A percentile compares a stretch with the other conserved stretches of the same genome.
Evolutionary conservation across 2,888 invertebrate species (phyloP).

Genomic region (Macrosoma leucophasiata): DNA sequence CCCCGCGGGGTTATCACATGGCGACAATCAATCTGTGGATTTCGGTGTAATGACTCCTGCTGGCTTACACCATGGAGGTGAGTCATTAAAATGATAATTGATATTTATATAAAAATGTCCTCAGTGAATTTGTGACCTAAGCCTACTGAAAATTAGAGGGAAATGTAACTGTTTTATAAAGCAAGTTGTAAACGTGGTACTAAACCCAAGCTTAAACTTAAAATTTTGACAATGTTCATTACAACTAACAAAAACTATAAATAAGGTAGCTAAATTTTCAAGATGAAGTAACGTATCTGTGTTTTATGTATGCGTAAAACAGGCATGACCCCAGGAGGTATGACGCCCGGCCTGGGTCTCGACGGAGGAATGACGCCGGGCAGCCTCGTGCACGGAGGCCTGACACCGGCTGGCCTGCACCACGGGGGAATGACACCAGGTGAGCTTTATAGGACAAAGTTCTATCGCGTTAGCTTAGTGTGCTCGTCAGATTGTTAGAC

Average conservation of each 20-base stretch:
- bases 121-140: not conserved
- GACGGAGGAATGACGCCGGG: constrained; percentile 49
- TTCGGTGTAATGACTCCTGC: constrained; percentile 51
- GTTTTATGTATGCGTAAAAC: no score
- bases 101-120: not conserved
- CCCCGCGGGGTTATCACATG: constrained; percentile 34
- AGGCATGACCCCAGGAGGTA: constrained; percentile 40
- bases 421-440: constrained; percentile 57
- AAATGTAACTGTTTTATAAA: no score
- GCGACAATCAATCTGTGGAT: constrained; percentile 31
- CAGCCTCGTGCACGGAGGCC: constrained; percentile 34
- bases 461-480: no score
- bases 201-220: no score
- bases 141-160: not conserved
- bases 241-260: no score
- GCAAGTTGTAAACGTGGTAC: no score
- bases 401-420: constrained; percentile 51
- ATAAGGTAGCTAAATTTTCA: no score
- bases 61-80: constrained; percentile 53
- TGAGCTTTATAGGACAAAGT: no score
- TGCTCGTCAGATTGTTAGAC: no score
- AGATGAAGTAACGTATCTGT: not conserved
- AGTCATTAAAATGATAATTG: constrained; percentile 10
- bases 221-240: no score
- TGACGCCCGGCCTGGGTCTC: constrained; percentile 39